Conservation (phyloP, 2,888 invertebrate species). For the Eupithecia pulchellata region DNA sequence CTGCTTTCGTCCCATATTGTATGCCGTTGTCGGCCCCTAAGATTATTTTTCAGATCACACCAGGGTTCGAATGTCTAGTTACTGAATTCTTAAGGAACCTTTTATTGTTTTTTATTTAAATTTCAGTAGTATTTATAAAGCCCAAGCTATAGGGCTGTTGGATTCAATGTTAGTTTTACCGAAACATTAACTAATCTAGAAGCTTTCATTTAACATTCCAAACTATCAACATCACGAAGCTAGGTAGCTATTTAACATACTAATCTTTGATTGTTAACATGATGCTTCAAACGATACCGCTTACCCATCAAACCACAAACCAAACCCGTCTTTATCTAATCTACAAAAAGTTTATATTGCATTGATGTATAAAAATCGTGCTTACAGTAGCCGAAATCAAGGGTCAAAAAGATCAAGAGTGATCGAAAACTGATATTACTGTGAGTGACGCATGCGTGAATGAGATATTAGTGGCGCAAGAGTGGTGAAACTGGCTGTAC, state of each 20-base stretch:
- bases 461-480: slow-evolving; percentile 77
- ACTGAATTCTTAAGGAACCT: too few species aligned
- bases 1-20: too few species aligned
- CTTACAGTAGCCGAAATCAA: slow-evolving; percentile 81
- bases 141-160: too few species aligned
- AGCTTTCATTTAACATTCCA: slow-evolving; percentile 36
- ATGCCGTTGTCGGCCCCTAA: too few species aligned
- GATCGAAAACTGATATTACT: slow-evolving; percentile 82
- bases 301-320: slow-evolving; percentile 27
- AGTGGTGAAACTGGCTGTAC: slow-evolving; percentile 57
- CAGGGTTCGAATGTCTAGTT: too few species aligned
- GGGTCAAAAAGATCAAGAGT: slow-evolving; percentile 82
- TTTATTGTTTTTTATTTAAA: too few species aligned
- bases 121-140: too few species aligned
- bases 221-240: slow-evolving; percentile 50
- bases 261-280: slow-evolving; percentile 80
- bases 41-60: too few species aligned
- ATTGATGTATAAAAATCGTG: slow-evolving; percentile 66
- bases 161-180: background rate
- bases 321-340: slow-evolving; percentile 49
- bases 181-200: background rate
- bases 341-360: slow-evolving; percentile 51
- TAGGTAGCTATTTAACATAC: slow-evolving; percentile 68
- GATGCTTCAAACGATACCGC: slow-evolving; percentile 67
- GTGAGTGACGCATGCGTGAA: slow-evolving; percentile 82